These are phyloP conservation scores for Oenanthe oenanthe DNA, from an alignment of 2,113 vertebrate genomes.

Conservation along the genomic window DNA sequence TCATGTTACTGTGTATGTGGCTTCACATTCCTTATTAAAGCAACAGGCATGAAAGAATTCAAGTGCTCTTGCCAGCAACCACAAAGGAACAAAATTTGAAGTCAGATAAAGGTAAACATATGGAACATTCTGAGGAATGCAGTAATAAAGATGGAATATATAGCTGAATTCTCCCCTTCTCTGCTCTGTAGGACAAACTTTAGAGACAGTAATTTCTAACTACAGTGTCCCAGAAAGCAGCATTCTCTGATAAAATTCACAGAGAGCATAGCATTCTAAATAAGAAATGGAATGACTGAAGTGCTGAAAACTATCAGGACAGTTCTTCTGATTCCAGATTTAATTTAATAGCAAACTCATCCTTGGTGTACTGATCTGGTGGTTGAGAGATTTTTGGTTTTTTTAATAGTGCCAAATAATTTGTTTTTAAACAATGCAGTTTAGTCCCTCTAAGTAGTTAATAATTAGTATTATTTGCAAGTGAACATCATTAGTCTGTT, in stretches of 20 bases:
- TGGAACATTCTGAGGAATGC: constrained; percentile 79
- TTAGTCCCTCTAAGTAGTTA: not conserved
- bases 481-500: not conserved
- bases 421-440: not conserved
- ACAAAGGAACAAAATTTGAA: constrained; percentile 79
- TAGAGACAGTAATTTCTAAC: constrained; percentile 30
- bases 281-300: constrained; percentile 38
- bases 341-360: constrained; percentile 70
- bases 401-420: not conserved
- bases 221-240: constrained; percentile 23
- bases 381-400: not conserved
- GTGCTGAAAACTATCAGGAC: constrained; percentile 55
- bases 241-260: constrained; percentile 29
- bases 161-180: constrained; percentile 41
- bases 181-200: constrained; percentile 42
- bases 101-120: constrained; percentile 84
- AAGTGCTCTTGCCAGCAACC: constrained; percentile 80
- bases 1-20: constrained; percentile 69
- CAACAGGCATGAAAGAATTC: constrained; percentile 86
- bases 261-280: not conserved
- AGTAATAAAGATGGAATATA: constrained; percentile 70
- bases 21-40: constrained; percentile 84
- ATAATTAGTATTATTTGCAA: not conserved
- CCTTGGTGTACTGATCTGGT: constrained; percentile 15
- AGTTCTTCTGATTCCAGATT: constrained; percentile 65